Conservation (phyloP, 2,113 vertebrate genomes). For the Pan paniscus region DNA sequence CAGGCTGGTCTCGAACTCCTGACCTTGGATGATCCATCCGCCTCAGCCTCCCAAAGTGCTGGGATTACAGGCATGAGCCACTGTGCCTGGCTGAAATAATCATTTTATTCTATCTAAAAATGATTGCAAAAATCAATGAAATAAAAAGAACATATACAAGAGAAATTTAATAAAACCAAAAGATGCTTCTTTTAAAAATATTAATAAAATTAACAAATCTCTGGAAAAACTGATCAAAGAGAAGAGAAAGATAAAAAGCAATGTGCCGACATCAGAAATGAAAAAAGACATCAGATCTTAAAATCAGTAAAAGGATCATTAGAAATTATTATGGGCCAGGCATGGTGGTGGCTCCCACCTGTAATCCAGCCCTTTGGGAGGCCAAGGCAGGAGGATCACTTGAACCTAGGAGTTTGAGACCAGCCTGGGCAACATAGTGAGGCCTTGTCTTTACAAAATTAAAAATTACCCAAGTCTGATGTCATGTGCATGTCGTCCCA, state of each 20-base stretch:
- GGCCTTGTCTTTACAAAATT: not conserved
- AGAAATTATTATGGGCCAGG: not conserved
- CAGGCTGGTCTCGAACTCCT: too few relatives aligned
- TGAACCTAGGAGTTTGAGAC: not conserved
- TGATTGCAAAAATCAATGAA: not conserved
- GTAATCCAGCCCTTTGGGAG: not conserved
- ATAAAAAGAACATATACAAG: not conserved
- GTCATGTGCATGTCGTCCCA: not conserved
- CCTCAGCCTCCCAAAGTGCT: too few relatives aligned
- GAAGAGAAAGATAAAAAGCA: not conserved
- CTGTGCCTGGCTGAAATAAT: too few relatives aligned
- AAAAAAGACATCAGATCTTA: not conserved
- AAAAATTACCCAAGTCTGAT: not conserved
- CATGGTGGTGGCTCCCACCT: not conserved
- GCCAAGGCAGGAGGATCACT: not conserved
- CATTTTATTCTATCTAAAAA: not conserved
- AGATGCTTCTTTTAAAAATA: not conserved
- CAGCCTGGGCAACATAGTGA: not conserved
- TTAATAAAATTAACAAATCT: not conserved
- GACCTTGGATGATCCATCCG: too few relatives aligned
- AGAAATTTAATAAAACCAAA: not conserved
- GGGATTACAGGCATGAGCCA: too few relatives aligned
- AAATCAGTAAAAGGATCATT: not conserved
- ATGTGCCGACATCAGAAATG: not conserved
- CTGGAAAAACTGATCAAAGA: not conserved